Percentiles rank a stretch among this genome's conserved stretches.
Conservation (phyloP, 2,113 vertebrate species). For the Nibea albiflora region DNA sequence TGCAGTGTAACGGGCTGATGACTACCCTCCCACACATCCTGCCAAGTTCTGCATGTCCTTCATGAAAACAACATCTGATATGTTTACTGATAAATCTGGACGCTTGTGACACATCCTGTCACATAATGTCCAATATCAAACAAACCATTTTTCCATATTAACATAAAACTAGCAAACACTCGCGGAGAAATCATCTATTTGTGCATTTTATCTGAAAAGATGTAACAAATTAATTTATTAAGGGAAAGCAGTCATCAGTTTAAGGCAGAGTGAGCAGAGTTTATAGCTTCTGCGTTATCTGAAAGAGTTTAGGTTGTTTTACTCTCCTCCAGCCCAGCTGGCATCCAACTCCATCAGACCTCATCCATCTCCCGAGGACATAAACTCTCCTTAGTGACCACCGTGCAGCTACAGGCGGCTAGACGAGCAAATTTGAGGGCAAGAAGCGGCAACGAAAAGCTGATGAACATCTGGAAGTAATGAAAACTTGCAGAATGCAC, state of each 20-base stretch:
- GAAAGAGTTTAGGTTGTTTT: background rate
- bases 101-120: background rate
- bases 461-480: slow-evolving; percentile 86
- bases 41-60: slow-evolving; percentile 55
- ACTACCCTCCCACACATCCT: slow-evolving; percentile 68
- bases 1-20: slow-evolving; percentile 59
- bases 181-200: background rate
- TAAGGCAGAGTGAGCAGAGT: too few species aligned
- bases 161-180: background rate
- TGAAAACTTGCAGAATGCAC: slow-evolving; percentile 75
- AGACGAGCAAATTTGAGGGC: slow-evolving; percentile 53
- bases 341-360: background rate
- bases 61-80: slow-evolving; percentile 67
- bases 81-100: slow-evolving; percentile 44
- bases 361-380: slow-evolving; percentile 31
- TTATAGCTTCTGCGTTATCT: background rate
- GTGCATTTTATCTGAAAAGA: background rate
- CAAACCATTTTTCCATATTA: background rate
- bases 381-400: slow-evolving; percentile 12
- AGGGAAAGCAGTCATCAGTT: background rate
- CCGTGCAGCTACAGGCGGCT: slow-evolving; percentile 23
- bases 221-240: background rate
- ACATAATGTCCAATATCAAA: background rate
- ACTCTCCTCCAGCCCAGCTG: slow-evolving; percentile 2
- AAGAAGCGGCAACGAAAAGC: slow-evolving; percentile 50